These are phyloP conservation scores for Hyperoplus lanceolatus DNA, from an alignment of 2,797 vertebrate species.

Conservation along the genomic window DNA sequence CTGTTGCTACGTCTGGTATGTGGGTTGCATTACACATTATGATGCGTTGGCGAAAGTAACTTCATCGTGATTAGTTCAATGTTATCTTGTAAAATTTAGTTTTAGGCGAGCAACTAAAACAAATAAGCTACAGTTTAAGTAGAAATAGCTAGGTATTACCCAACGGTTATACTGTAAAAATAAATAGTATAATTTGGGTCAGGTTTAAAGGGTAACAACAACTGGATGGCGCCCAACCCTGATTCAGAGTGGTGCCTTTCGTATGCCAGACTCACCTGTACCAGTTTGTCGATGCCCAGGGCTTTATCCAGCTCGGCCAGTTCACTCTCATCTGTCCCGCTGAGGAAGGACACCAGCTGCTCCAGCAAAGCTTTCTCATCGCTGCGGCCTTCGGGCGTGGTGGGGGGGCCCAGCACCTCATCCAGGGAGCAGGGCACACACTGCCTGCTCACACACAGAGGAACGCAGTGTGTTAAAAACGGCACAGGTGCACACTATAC, in stretches of 20 bases:
- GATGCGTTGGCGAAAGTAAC: too few relatives aligned
- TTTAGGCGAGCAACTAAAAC: too few relatives aligned
- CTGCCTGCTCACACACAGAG: conserved; percentile 82
- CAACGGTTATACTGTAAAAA: too few relatives aligned
- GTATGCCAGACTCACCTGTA: conserved; percentile 86
- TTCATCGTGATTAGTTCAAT: too few relatives aligned
- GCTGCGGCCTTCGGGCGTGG: conserved; percentile 91
- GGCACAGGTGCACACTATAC: not conserved
- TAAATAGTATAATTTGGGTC: too few relatives aligned
- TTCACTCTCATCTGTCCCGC: conserved; percentile 95
- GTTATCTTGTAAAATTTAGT: too few relatives aligned
- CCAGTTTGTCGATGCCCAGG: conserved; percentile 96
- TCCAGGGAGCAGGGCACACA: conserved; percentile 93
- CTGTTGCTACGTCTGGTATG: too few relatives aligned
- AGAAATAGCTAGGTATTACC: too few relatives aligned
- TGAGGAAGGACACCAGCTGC: conserved; percentile 95
- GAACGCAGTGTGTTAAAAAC: not conserved
- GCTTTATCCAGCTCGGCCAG: conserved; percentile 94
- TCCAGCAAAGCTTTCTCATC: conserved; percentile 96
- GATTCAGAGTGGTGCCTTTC: not conserved
- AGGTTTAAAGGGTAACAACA: too few relatives aligned
- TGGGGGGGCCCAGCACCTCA: conserved; percentile 92
- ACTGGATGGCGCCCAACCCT: too few relatives aligned
- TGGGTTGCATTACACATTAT: too few relatives aligned
- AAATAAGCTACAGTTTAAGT: too few relatives aligned